Evolutionary conservation across 2,113 vertebrate genomes (phyloP), one percentile per base, ranked within the genome.

Genomic region (Struthio camelus): DNA sequence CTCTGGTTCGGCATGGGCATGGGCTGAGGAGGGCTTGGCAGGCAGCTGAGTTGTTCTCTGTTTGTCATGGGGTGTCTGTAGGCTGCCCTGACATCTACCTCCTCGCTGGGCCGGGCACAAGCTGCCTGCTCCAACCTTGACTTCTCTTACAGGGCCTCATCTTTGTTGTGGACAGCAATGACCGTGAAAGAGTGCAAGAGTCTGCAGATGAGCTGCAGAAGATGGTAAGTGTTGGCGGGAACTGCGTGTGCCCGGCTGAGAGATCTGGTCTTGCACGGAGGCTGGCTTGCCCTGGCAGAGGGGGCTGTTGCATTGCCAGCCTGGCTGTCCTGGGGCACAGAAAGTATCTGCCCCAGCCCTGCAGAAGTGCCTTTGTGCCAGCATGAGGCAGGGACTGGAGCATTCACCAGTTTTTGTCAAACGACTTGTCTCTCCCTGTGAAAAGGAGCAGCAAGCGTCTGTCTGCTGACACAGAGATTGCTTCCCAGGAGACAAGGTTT

Each of bases 111-210:
- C 32, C 12, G 59, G n/a, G 61, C n/a, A 24, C 61, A 7, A 44
- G 32, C 54, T 62, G 22, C 51, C 22, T 1, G 9, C 92, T 23
- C 56, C 82, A 58, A 8, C 40, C 51, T 38, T 65, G 87, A 80
- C 34, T 66, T 73, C 56, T 65, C 34, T 44, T 27, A 3, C 82
- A 99, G 99, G 99, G 99, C 78, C 98, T 99, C 85, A 99, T 99
- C 98, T 99, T 99, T 51, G 99, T 99, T 89, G 99, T 99, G 93
- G 99, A 99, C 98, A 99, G 99, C 94, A 99, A 99, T 7, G 99
- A 99, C 97, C 97, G 98, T 61, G 99, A 99, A 93, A 97, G 99
- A 88, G 98, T 99, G 85, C 96, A 98, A 25, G 99, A 99, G 90
- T 99, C 99, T 58, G 96, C 98, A 5, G 99, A 99, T 2, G 99